Evolutionary conservation across 2,797 vertebrate genomes (phyloP).

Genomic region (Eurystomus glaucurus): DNA sequence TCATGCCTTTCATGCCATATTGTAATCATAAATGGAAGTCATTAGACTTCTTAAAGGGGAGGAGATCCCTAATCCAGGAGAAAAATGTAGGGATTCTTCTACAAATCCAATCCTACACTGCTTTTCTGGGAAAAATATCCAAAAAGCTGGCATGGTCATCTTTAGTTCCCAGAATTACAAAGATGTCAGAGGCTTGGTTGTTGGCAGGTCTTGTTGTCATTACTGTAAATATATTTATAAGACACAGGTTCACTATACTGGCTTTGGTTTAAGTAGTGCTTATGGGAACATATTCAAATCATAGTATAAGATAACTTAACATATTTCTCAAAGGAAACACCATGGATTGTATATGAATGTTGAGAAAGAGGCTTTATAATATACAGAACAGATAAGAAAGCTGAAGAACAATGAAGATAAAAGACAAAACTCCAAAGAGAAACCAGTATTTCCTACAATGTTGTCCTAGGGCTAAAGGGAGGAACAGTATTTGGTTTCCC

Average conservation of each 20-base stretch:
- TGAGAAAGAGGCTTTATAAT: background rate
- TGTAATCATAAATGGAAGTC: background rate
- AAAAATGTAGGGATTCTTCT: background rate
- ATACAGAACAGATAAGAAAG: background rate
- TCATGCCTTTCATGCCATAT: background rate
- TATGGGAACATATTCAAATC: background rate
- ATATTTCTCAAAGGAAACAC: constrained; percentile 20
- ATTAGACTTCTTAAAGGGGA: background rate
- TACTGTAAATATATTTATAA: background rate
- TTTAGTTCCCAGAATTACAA: background rate
- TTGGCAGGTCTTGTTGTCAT: background rate
- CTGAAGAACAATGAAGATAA: background rate
- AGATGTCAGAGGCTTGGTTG: background rate
- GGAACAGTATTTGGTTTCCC: background rate
- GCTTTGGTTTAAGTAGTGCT: constrained; percentile 14
- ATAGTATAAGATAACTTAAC: background rate
- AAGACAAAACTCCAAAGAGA: background rate
- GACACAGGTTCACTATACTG: constrained; percentile 6
- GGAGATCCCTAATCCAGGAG: background rate
- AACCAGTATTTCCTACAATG: background rate
- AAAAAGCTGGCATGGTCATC: background rate
- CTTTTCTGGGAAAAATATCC: background rate
- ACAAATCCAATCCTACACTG: background rate
- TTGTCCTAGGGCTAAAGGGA: background rate
- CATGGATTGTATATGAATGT: background rate